Base-by-base conservation (phyloP, 2,797 vertebrate genomes). In the Atherinosoma microstoma region DNA sequence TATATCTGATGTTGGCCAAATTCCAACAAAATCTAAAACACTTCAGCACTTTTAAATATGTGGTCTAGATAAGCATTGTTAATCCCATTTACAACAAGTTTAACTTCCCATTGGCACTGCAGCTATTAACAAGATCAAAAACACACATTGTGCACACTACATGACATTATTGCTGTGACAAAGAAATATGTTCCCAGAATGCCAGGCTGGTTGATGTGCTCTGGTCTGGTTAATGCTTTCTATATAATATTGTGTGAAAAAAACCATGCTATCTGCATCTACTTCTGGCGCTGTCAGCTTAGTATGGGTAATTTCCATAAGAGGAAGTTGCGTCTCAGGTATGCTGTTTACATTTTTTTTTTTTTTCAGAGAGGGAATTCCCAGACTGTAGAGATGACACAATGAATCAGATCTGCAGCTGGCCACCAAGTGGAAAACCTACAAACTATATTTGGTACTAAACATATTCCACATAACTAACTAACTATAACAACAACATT, bases 351-450 rank as follows among this genome's bases (percentile, higher is more conserved):
- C 57, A 79, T 78, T 27, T 27, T 27, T 27, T 67, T 80, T 76
- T 84, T 82, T 57, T 63, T 75, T 71, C 18, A 64, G 60, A 87
- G 35, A 80, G 84, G 85, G 78, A 85, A 88, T 87, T 89, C 88
- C 88, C 87, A 62, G 54, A 70, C 63, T 32, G 80, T n/a, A n/a
- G 75, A 24, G 67, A 65, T 84, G 88, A 85, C 74, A 79, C 77
- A 73, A 63, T n/a, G 65, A 62, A 59, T 71, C 79, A 63, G 49
- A 69, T 64, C 64, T 35, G 70, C 75, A 87, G 76, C 76, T 72
- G 65, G 32, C 54, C 49, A 40, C 45, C 38, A 56, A 20, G 16
- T 73, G 53, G 49, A 75, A 70, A 79, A 67, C 40, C 51, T 38
- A 45, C 64, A 79, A 56, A 70, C 67, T 59, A 24, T 67, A 12